Conservation (phyloP, 2,113 vertebrate species). For the Silurus glanis region DNA sequence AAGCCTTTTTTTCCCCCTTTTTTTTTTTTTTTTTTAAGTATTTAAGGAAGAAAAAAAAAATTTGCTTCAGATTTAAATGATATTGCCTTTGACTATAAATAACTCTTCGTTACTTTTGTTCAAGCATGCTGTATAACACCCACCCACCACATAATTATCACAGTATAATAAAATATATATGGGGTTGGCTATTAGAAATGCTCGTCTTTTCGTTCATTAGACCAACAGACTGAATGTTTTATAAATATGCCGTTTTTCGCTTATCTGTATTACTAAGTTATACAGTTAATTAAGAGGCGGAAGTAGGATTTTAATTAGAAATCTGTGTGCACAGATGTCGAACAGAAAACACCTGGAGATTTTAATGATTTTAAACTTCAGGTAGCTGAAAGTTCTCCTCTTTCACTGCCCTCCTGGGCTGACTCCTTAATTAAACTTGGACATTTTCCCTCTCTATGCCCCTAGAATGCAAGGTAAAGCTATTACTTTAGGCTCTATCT, state of each 20-base stretch:
- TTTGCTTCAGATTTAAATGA: not conserved
- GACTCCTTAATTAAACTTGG: conserved; percentile 53
- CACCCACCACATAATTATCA: conserved; percentile 37
- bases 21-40: too few species aligned
- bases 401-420: conserved; percentile 47
- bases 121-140: not conserved
- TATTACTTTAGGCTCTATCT: conserved; percentile 55
- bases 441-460: conserved; percentile 49
- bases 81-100: conserved; percentile 11
- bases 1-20: too few species aligned
- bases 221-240: conserved; percentile 6
- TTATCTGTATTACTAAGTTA: conserved; percentile 13
- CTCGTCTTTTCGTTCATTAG: not conserved
- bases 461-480: conserved; percentile 32
- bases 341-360: conserved; percentile 31
- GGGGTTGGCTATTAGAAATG: not conserved
- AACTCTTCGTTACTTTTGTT: not conserved
- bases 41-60: not conserved
- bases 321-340: conserved; percentile 35
- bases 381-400: conserved; percentile 45
- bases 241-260: conserved; percentile 5
- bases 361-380: conserved; percentile 48
- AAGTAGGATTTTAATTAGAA: conserved; percentile 29
- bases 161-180: conserved; percentile 18
- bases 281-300: conserved; percentile 36